Percentiles rank a stretch among this genome's conserved stretches.
These are phyloP conservation scores for Empidonax traillii DNA, from an alignment of 2,113 vertebrate species.

Conservation along the genomic window DNA sequence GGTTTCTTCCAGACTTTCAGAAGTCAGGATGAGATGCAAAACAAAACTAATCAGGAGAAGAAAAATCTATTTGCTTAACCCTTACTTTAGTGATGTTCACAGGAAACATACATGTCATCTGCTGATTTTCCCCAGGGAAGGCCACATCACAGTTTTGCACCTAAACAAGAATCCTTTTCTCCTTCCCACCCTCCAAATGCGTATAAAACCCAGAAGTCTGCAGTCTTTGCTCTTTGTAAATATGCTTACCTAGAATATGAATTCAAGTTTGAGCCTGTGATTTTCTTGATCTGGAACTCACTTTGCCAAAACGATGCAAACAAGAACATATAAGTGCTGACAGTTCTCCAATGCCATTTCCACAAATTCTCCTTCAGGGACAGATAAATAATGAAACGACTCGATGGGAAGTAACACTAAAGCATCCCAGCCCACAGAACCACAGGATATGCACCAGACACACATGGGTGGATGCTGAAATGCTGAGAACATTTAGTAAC, in stretches of 20 bases:
- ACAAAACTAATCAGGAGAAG: neutral
- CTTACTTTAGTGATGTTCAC: neutral
- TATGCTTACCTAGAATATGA: neutral
- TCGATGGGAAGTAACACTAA: constrained; percentile 1
- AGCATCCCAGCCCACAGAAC: constrained; percentile 2
- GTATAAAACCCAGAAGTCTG: neutral
- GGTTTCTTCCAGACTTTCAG: neutral
- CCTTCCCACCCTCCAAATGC: neutral
- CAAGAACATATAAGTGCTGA: constrained; percentile 27
- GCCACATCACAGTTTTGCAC: neutral
- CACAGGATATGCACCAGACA: constrained; percentile 24
- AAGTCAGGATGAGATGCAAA: neutral
- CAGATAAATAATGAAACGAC: constrained; percentile 49
- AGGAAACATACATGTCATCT: neutral
- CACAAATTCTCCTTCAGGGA: constrained; percentile 36
- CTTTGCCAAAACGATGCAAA: constrained; percentile 41
- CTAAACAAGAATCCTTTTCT: neutral
- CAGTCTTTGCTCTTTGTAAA: neutral
- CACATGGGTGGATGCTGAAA: constrained; percentile 32
- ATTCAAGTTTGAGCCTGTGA: neutral
- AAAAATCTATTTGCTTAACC: neutral
- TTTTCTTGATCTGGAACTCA: constrained; percentile 53
- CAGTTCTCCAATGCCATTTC: constrained; percentile 38
- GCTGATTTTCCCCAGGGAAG: neutral
- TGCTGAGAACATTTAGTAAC: constrained; percentile 35